Percentiles rank a stretch among this genome's conserved stretches.
phyloP scores from a whole-genome alignment of 2,797 vertebrate species.

The Enteromius unitaeniatus region DNA sequence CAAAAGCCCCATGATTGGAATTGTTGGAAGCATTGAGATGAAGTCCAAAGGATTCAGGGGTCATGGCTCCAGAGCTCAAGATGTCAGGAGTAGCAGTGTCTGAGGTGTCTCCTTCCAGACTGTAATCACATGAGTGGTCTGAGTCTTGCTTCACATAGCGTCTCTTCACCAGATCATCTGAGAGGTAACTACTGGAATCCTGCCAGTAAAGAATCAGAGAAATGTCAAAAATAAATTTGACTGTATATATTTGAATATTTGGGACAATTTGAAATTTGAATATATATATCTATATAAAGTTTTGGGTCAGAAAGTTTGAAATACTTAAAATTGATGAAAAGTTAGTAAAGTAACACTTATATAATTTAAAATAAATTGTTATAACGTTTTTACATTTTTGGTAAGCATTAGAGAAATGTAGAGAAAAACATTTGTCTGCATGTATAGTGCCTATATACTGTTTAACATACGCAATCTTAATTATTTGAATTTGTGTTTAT shows the following conservation, averaged over 20 bases:
- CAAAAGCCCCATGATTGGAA: conserved; percentile 28
- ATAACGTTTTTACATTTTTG: background rate
- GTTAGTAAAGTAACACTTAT: background rate
- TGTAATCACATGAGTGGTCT: conserved; percentile 28
- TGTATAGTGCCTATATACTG: background rate
- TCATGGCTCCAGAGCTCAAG: conserved; percentile 66
- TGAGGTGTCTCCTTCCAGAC: conserved; percentile 57
- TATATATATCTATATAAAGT: background rate
- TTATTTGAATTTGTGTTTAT: background rate
- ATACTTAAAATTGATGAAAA: background rate
- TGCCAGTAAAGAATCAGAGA: conserved; percentile 49
- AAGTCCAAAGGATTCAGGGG: conserved; percentile 62
- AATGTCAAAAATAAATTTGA: background rate
- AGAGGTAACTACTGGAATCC: conserved; percentile 62
- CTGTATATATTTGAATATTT: no score
- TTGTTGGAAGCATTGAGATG: conserved; percentile 22
- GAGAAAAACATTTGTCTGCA: background rate
- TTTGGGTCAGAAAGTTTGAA: background rate
- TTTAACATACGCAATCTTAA: background rate
- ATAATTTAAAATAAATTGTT: background rate
- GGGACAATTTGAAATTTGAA: no score
- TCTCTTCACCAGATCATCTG: conserved; percentile 52
- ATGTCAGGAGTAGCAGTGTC: conserved; percentile 67
- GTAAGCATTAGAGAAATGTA: background rate
- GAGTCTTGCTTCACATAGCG: conserved; percentile 46